Base-by-base conservation (phyloP, 2,888 invertebrate species). In the Limenitis camilla region DNA sequence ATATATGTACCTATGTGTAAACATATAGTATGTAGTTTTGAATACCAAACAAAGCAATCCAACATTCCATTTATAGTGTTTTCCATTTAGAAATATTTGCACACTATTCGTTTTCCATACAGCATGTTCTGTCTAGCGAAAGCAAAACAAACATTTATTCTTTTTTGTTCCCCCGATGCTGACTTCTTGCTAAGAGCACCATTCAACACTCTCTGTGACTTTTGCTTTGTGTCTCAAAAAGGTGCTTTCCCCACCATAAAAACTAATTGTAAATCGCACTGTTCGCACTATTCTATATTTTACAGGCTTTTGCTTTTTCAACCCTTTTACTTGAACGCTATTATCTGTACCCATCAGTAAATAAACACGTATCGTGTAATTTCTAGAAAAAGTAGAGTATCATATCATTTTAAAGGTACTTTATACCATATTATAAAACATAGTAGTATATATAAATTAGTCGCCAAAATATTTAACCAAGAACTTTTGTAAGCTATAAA, bases 191-290 rank as follows among this genome's bases (percentile, higher is more conserved):
- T 45, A 43, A 53, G 46, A 57, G 54, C 49, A 28, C 57, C 45
- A 42, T 49, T 57, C 57, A 57, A 30, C 6, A 35, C n/a, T 42
- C 32, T 36, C 32, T 48, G 39, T 46, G 52, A 52, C 51, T 52
- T 48, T 53, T 51, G 38, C 55, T 57, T 57, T 57, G 55, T 52
- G 49, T 49, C 49, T 43, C 42, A 40, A 47, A 52, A 52, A 47
- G 44, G 41, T 55, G 49, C 49, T 30, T 32, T 49, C 52, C 29
- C 49, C 38, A 36, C 45, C 39, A 46, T 44, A n/a, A n/a, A n/a
- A n/a, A n/a, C n/a, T n/a, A n/a, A n/a, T n/a, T n/a, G n/a, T n/a
- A n/a, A n/a, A n/a, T n/a, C n/a, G 39, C 40, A 27, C 32, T 50
- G 33, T 10, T 11, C 30, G 40, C 39, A 40, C 44, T 44, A 33